phyloP scores from a whole-genome alignment of 1,140 invertebrate genomes.

The Phocides pigmalion region DNA sequence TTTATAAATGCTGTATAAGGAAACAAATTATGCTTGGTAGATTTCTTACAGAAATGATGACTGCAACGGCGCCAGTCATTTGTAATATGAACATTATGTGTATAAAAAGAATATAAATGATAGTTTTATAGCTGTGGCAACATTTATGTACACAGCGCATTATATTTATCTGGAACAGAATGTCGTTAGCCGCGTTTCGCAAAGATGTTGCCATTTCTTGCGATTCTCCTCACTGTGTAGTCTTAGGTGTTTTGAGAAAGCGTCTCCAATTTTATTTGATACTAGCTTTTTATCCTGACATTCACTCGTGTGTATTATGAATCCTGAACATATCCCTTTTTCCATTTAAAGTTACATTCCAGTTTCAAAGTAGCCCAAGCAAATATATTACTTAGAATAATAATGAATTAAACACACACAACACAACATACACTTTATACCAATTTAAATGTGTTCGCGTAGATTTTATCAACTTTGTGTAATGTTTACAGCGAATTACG shows the following conservation, averaged over 20 bases:
- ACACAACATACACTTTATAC: too few species aligned
- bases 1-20: neutral
- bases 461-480: too few species aligned
- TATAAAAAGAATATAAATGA: constrained; percentile 25
- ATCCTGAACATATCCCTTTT: too few species aligned
- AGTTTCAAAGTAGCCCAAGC: too few species aligned
- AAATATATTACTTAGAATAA: too few species aligned
- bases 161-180: constrained; percentile 28
- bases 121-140: constrained; percentile 25
- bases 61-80: constrained; percentile 25
- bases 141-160: constrained; percentile 21
- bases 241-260: constrained; percentile 8
- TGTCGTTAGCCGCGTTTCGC: constrained; percentile 47
- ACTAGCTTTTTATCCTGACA: neutral
- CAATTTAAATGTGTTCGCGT: too few species aligned
- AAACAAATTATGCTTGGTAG: constrained; percentile 7
- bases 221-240: constrained; percentile 9
- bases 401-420: too few species aligned
- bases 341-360: too few species aligned
- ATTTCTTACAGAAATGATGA: constrained; percentile 30
- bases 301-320: too few species aligned
- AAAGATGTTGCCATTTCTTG: constrained; percentile 13
- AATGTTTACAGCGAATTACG: too few species aligned
- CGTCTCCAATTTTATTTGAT: constrained; percentile 20
- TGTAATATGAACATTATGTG: constrained; percentile 26